phyloP scores from a whole-genome alignment of 2,113 vertebrate genomes.

The Phoenicopterus ruber region DNA sequence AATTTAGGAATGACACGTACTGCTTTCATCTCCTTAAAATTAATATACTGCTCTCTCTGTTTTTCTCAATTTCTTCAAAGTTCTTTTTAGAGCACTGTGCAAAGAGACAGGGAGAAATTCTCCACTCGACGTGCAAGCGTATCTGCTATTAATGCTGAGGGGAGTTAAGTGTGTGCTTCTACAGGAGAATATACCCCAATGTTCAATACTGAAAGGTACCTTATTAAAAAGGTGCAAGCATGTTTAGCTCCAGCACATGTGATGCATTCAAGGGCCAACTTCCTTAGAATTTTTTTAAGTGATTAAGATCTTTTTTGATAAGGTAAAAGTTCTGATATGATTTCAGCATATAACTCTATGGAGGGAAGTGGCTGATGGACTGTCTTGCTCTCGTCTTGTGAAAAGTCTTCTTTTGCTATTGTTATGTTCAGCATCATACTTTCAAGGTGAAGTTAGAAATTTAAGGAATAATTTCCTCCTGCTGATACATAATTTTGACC shows the following conservation, averaged over 20 bases:
- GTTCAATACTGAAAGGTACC: slow-evolving; percentile 61
- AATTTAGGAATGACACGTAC: slow-evolving; percentile 61
- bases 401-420: background rate
- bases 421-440: background rate
- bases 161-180: slow-evolving; percentile 67
- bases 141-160: slow-evolving; percentile 62
- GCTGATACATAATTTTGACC: background rate
- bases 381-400: background rate
- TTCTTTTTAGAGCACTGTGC: slow-evolving; percentile 58
- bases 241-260: slow-evolving; percentile 57
- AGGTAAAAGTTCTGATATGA: slow-evolving; percentile 35
- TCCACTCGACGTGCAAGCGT: slow-evolving; percentile 4
- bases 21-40: slow-evolving; percentile 73
- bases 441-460: background rate
- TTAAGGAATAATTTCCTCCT: background rate
- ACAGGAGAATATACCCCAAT: slow-evolving; percentile 41
- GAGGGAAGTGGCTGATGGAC: background rate
- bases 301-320: background rate
- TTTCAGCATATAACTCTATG: background rate
- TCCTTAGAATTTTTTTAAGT: slow-evolving; percentile 24
- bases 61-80: slow-evolving; percentile 65
- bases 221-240: slow-evolving; percentile 56
- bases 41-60: slow-evolving; percentile 58
- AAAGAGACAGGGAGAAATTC: slow-evolving; percentile 70
- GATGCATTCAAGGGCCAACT: slow-evolving; percentile 51